These are phyloP conservation scores for Tortrix viridana DNA, from an alignment of 2,888 invertebrate genomes.

Conservation along the genomic window DNA sequence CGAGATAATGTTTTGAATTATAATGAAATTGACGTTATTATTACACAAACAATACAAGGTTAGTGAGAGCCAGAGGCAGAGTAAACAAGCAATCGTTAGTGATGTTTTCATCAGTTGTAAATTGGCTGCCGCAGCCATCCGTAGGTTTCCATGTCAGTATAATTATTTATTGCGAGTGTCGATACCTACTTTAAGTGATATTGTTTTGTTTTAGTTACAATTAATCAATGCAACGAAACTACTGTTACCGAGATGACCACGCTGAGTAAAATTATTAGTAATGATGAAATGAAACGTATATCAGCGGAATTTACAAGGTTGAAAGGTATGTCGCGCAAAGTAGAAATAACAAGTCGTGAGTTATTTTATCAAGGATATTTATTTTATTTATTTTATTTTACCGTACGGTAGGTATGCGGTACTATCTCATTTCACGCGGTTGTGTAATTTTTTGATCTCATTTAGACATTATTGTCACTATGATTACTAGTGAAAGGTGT, in stretches of 20 bases:
- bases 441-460: too few relatives aligned
- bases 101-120: slow-evolving; percentile 34
- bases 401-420: too few relatives aligned
- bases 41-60: slow-evolving; percentile 28
- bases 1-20: slow-evolving; percentile 17
- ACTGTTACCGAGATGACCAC: slow-evolving; percentile 53
- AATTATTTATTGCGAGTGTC: neutral
- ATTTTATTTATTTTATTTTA: too few relatives aligned
- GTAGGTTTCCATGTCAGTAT: slow-evolving; percentile 17
- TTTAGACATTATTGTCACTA: too few relatives aligned
- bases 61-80: slow-evolving; percentile 19
- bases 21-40: slow-evolving; percentile 21
- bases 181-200: slow-evolving; percentile 6
- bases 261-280: slow-evolving; percentile 70
- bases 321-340: slow-evolving; percentile 60
- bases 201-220: slow-evolving; percentile 42
- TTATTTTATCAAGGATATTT: too few relatives aligned
- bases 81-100: slow-evolving; percentile 24
- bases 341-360: neutral
- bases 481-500: too few relatives aligned
- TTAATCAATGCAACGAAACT: slow-evolving; percentile 37
- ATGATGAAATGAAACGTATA: slow-evolving; percentile 69
- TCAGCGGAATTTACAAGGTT: slow-evolving; percentile 72
- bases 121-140: slow-evolving; percentile 6
- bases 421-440: too few relatives aligned